Evolutionary conservation across 2,888 invertebrate species (phyloP), one percentile per base, ranked within the genome.

Genomic region (Caenorhabditis sulstoni): DNA sequence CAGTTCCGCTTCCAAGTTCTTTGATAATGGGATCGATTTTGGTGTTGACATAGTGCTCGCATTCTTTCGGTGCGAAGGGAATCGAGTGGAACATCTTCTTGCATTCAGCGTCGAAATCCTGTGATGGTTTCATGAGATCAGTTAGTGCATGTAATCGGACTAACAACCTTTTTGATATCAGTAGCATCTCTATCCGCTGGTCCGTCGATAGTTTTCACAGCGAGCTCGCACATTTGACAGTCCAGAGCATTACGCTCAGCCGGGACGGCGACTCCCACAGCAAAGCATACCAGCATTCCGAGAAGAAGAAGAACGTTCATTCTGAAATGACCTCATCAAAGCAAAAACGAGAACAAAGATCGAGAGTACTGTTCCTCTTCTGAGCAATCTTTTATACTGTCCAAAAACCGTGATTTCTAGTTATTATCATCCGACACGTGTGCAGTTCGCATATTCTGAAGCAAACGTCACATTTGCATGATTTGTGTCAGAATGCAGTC

Each of bases 1-100:
- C 84, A 9, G 84, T 84, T 77, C 84, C 84, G 59, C 71, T 75
- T 61, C 82, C 82, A 41, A 84, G 77, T 47, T 84, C 84, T 22
- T 76, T 57, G 66, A 84, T 84, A 77, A 84, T 84, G 52, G 80
- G 77, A 55, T 78, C 81, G 47, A 84, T 67, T 49, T 84, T 80
- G 47, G 61, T 74, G 64, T 84, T 57, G 49, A 78, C 58, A 58
- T 78, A 84, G 18, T 78, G 62, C 53, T 70, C 76, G 74, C 84
- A 84, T 20, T 81, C 79, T 35, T 59, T 44, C n/a, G 81, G 71
- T 52, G 74, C 84, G 57, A 82, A 81, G 66, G 81, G 77, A 45
- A 82, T 75, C 14, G 61, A 58, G 66, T 79, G 74, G 70, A 84
- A 81, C 12, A 64, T 66, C 65, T 81, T 81, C 65, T 82, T 80